phyloP scores from a whole-genome alignment of 2,888 invertebrate species.

The Sphaerophoria rueppellii region DNA sequence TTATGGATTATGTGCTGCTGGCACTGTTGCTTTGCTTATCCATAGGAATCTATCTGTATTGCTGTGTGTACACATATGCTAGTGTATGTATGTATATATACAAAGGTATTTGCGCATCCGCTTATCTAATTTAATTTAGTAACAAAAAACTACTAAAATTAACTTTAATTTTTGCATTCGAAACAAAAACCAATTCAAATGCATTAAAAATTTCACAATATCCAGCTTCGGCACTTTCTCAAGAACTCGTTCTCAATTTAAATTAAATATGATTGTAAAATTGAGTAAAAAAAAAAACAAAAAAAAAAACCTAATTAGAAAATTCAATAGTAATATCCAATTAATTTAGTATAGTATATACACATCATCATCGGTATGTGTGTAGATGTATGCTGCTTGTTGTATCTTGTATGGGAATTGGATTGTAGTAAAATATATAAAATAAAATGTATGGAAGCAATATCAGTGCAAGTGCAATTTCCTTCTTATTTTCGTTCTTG shows the following conservation, averaged over 20 bases:
- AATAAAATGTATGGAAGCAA: constrained; percentile 45
- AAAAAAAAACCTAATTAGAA: constrained; percentile 52
- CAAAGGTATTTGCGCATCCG: constrained; percentile 58
- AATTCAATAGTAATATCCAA: constrained; percentile 56
- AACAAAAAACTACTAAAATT: constrained; percentile 4
- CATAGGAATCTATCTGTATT: constrained; percentile 33
- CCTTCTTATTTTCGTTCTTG: background rate
- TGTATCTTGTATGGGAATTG: background rate
- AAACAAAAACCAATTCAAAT: constrained; percentile 49
- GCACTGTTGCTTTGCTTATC: constrained; percentile 1
- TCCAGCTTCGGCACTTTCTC: constrained; percentile 41
- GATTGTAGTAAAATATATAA: constrained; percentile 12
- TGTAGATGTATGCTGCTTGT: background rate
- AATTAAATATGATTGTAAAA: constrained; percentile 19
- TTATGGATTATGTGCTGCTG: constrained; percentile 35
- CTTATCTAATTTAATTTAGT: constrained; percentile 61
- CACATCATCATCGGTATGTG: background rate
- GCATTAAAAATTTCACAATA: constrained; percentile 57
- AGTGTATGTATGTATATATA: constrained; percentile 13
- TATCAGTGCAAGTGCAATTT: constrained; percentile 52
- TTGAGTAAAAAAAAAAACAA: background rate
- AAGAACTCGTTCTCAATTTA: background rate
- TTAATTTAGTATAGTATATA: constrained; percentile 43
- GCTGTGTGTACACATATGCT: constrained; percentile 16
- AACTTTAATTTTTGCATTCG: constrained; percentile 16